Evolutionary conservation across 2,888 invertebrate species (phyloP), one percentile per base, ranked within the genome.

Genomic region (Cetonia aurata): DNA sequence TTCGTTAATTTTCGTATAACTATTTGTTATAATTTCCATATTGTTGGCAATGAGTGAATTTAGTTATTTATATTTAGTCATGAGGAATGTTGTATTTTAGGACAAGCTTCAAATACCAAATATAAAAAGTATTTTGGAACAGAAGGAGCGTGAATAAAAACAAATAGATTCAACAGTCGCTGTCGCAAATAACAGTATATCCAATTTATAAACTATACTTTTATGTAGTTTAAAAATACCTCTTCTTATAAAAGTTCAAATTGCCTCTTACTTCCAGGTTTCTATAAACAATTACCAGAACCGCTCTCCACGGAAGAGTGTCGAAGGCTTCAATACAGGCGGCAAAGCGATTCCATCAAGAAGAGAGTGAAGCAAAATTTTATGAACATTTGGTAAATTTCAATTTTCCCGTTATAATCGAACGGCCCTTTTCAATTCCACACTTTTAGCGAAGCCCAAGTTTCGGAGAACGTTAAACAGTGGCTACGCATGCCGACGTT

Each of bases 401-500:
- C 50, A 37, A 19, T 33, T 48, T 10, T 1, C 10, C 13, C 6
- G 33, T 12, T 52, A n/a, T 62, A 3, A 19, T n/a, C 15, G 41
- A 44, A 44, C 17, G 15, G 25, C 15, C 31, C 17, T 41, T 41
- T 70, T 37, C 56, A 19, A 10, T 31, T 8, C 9, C 17, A n/a
- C 10, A 67, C 53, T 53, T 85, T 86, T 53, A 91, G 91, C 80
- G 89, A 90, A 78, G 88, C 89, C 59, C 87, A 89, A 74, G 87
- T 91, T 69, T 88, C 89, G 62, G 88, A 89, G 75, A 88, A 88
- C 73, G 89, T 90, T 17, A 86, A 89, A 62, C 87, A 89, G 77
- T 88, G 89, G 85, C 85, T 92, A 70, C 86, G 89, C 71, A 88
- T 89, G 79, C 90, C 91, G 1, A 89, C 92, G 42, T 94, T 94